phyloP scores from a whole-genome alignment of 64 coral and sea anemone species.

The Montipora sp. region DNA sequence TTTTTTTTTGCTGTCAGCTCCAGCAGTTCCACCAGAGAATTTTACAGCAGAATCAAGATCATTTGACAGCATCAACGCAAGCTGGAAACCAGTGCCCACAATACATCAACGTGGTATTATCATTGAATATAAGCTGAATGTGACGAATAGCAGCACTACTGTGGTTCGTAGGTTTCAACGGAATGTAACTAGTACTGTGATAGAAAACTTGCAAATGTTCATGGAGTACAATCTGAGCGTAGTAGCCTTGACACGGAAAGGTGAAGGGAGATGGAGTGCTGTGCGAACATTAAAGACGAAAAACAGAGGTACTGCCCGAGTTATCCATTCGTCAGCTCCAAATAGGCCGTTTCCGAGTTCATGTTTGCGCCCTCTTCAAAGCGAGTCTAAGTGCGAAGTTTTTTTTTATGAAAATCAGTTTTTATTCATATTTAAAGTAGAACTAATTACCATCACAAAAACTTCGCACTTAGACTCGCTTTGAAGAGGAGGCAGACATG shows the following conservation, averaged over 20 bases:
- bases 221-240: background rate
- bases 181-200: background rate
- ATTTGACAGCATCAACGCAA: constrained; percentile 6
- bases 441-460: no score
- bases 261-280: background rate
- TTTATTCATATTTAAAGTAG: no score
- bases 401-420: no score
- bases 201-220: constrained; percentile 9
- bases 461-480: no score
- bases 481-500: no score
- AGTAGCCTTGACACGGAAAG: background rate
- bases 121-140: constrained; percentile 21
- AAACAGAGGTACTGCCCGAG: background rate
- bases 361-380: no score
- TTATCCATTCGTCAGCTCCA: no score
- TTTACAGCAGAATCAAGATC: constrained; percentile 23
- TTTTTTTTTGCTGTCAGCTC: constrained; percentile 5
- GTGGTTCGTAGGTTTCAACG: background rate
- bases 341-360: no score
- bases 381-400: no score
- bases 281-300: background rate
- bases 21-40: constrained; percentile 22
- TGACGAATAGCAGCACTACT: background rate
- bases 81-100: constrained; percentile 36
- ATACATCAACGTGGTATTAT: constrained; percentile 9